Conservation (phyloP, 2,113 vertebrate species). For the Melanerpes formicivorus region DNA sequence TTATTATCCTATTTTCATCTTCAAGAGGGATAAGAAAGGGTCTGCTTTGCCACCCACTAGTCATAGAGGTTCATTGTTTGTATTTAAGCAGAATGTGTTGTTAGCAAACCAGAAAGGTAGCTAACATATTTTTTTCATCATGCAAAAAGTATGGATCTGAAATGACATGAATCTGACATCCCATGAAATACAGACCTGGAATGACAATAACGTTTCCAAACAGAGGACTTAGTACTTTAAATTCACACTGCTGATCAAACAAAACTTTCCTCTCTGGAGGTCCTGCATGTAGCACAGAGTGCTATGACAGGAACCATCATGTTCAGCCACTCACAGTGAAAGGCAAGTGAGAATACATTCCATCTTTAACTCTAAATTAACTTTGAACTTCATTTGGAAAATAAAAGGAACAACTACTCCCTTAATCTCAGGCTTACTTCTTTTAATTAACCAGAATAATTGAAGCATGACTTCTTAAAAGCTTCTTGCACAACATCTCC, state of each 20-base stretch:
- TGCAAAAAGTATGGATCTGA: background rate
- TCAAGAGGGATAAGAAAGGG: background rate
- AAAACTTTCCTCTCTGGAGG: background rate
- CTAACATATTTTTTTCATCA: background rate
- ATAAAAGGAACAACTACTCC: background rate
- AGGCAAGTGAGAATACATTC: background rate
- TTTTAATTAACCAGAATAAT: constrained; percentile 53
- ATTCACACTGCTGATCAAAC: background rate
- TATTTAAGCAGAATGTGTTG: background rate
- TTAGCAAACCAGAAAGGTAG: background rate
- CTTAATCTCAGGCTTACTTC: constrained; percentile 14
- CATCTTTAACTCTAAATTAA: background rate
- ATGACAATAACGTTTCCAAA: background rate
- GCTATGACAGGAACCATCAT: background rate
- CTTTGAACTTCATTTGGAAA: background rate
- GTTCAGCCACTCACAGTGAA: background rate
- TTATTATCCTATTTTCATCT: background rate
- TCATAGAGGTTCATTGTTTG: background rate
- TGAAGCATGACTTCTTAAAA: constrained; percentile 57
- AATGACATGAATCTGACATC: no score
- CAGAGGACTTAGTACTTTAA: background rate
- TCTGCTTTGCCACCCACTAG: background rate
- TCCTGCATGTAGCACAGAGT: background rate
- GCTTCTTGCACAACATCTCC: background rate
- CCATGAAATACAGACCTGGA: background rate